Conservation (phyloP, 2,888 invertebrate species). For the Bellardia pandia region DNA sequence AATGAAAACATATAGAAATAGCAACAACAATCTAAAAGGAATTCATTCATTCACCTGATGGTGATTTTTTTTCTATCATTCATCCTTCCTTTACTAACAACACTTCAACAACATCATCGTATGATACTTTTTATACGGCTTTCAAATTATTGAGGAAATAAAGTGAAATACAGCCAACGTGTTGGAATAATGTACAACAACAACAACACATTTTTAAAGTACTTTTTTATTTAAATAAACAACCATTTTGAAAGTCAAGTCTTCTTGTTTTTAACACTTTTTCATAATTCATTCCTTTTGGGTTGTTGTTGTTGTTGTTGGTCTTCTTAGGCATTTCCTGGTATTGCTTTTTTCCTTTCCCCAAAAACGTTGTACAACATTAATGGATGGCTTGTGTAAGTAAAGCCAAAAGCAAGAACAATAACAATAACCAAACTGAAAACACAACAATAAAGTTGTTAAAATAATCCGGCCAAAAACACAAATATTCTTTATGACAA, state of each 20-base stretch:
- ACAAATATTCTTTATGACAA: conserved; percentile 67
- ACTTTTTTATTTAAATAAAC: conserved; percentile 57
- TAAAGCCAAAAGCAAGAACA: not conserved
- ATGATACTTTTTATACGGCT: not conserved
- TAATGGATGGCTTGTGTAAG: conserved; percentile 34
- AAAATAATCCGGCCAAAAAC: conserved; percentile 41
- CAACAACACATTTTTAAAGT: conserved; percentile 22
- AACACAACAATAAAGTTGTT: conserved; percentile 6
- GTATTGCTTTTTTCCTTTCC: conserved; percentile 7
- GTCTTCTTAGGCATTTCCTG: conserved; percentile 9
- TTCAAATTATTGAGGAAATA: conserved; percentile 1
- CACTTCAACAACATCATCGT: not conserved
- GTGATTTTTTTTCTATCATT: not conserved
- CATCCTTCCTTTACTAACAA: not conserved
- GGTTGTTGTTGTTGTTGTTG: not conserved
- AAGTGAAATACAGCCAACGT: not conserved
- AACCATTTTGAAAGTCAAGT: not conserved
- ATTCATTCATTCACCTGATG: conserved; percentile 16
- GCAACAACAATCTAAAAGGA: not conserved
- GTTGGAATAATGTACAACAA: not conserved
- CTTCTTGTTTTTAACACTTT: conserved; percentile 25
- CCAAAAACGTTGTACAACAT: not conserved
- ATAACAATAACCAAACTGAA: not conserved
- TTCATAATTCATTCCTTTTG: conserved; percentile 2
- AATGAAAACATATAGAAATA: conserved; percentile 3